Conservation (phyloP, 2,888 invertebrate species). For the Leucoma salicis region DNA sequence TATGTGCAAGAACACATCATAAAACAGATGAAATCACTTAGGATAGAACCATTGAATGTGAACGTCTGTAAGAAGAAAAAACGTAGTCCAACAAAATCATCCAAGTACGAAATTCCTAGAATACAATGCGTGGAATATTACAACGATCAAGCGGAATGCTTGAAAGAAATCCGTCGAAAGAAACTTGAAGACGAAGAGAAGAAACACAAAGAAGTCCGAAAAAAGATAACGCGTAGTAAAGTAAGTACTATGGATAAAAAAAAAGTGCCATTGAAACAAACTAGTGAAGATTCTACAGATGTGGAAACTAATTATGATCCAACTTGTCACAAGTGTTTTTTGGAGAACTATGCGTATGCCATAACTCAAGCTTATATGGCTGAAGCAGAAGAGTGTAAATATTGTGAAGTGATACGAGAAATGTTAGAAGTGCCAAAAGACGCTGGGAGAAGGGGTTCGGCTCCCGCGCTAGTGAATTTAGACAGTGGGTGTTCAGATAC, state of each 20-base stretch:
- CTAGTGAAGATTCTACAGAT: conserved; percentile 74
- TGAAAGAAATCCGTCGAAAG: conserved; percentile 74
- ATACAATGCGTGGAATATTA: conserved; percentile 81
- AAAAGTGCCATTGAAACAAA: conserved; percentile 48
- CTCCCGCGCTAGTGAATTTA: conserved; percentile 78
- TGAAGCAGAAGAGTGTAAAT: conserved; percentile 69
- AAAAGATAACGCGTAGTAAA: conserved; percentile 58
- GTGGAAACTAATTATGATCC: conserved; percentile 59
- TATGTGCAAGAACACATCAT: conserved; percentile 76
- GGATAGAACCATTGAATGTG: conserved; percentile 71
- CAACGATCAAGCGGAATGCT: conserved; percentile 84
- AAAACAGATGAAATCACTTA: conserved; percentile 74
- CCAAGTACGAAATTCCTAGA: conserved; percentile 52
- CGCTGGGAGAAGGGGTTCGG: conserved; percentile 76
- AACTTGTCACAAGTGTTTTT: conserved; percentile 76
- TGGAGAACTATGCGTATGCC: conserved; percentile 75
- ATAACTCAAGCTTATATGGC: conserved; percentile 72
- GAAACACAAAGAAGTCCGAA: conserved; percentile 61
- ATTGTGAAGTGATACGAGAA: conserved; percentile 75
- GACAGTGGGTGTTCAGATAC: conserved; percentile 71
- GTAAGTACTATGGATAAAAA: conserved; percentile 62
- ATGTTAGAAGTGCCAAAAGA: conserved; percentile 68
- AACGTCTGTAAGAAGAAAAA: conserved; percentile 61
- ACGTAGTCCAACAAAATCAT: conserved; percentile 67
- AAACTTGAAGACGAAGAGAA: conserved; percentile 64